These are phyloP conservation scores for Trachops cirrhosus DNA, from an alignment of 2,797 vertebrate genomes.

Conservation along the genomic window DNA sequence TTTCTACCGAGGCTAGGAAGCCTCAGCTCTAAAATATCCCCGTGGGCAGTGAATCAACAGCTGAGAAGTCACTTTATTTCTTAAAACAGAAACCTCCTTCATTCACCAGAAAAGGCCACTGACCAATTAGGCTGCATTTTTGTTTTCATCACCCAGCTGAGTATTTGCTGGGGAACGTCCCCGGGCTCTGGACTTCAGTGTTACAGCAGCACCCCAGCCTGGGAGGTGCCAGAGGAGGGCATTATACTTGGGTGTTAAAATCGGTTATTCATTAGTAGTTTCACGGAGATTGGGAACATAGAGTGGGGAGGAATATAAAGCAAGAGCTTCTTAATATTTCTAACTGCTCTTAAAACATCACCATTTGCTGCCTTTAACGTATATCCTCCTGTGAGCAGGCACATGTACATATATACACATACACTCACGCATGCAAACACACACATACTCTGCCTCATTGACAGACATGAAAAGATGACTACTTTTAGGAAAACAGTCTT, in stretches of 20 bases:
- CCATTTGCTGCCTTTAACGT: background rate
- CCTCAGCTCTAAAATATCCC: constrained; percentile 43
- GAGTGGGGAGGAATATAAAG: background rate
- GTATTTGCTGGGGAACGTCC: background rate
- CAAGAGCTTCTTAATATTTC: background rate
- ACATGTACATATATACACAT: background rate
- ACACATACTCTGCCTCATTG: background rate
- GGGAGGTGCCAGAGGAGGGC: background rate
- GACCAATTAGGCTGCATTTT: constrained; percentile 57
- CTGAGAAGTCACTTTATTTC: constrained; percentile 60
- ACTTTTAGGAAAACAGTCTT: background rate
- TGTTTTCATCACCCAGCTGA: background rate
- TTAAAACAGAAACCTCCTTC: constrained; percentile 73
- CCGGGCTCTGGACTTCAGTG: background rate
- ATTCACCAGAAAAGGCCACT: background rate
- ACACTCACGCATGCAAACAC: background rate
- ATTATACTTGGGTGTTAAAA: background rate
- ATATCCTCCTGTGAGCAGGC: background rate
- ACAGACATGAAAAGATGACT: background rate
- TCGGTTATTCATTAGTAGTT: background rate
- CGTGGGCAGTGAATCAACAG: constrained; percentile 68
- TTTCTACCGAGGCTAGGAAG: constrained; percentile 53
- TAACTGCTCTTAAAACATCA: background rate
- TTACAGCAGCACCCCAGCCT: background rate
- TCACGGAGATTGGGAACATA: background rate